Evolutionary conservation across 1,140 invertebrate genomes (phyloP), one percentile per base, ranked within the genome.

Genomic region (Cepaea nemoralis): DNA sequence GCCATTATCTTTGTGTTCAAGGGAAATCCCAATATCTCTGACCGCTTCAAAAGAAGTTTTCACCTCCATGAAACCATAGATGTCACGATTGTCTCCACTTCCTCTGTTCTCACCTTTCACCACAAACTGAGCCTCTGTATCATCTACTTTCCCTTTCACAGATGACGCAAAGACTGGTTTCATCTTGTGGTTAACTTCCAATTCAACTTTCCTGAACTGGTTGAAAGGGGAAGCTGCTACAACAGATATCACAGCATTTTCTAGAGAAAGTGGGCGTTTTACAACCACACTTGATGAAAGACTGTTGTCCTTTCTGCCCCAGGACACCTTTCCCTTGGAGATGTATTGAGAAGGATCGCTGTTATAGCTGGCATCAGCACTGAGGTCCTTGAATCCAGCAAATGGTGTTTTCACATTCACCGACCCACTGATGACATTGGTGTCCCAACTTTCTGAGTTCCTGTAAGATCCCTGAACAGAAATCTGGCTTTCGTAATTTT

Each of bases 391-490:
- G 31, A 63, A 35, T 14, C 0, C 16, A 24, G 19, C 14, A 79
- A 69, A 79, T 31, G 77, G 77, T 42, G 77, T 69, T 24, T 79
- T 67, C 27, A 79, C 24, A n/a, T 69, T 79, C 24, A 79, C 39
- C 31, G 63, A 24, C 31, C 35, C 77, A 22, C 40, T 79, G 37
- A 79, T 40, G 14, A 69, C 19, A 1, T 6, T 19, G 6, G n/a
- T n/a, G 14, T 79, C 77, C 40, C 40, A 35, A 1, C 31, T 33
- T n/a, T 1, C 48, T n/a, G n/a, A 22, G 37, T 79, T 45, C 19
- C 39, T 79, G 31, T 63, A 79, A 5, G 63, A 42, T 5, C 77
- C 77, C 1, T 39, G n/a, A 8, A 69, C 24, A 16, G 33, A 31
- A 22, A 69, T 63, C 42, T 67, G 27, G n/a, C 39, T 42, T 14